phyloP scores from a whole-genome alignment of 1,140 invertebrate genomes.

The Pachyrhynchus sulphureomaculatus region DNA sequence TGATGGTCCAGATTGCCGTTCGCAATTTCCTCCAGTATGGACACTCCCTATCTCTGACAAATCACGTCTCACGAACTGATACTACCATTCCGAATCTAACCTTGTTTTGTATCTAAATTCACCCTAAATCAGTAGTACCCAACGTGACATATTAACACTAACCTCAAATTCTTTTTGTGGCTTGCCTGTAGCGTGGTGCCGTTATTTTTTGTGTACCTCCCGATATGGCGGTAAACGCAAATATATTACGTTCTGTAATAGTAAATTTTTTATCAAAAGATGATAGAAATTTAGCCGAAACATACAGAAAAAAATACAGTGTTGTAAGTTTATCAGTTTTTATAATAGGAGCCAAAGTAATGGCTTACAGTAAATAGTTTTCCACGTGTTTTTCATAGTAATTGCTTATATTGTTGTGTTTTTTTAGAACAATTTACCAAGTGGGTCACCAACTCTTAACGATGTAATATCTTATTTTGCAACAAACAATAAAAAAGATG shows the following conservation, averaged over 20 bases:
- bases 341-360: no score
- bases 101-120: no score
- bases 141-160: not conserved
- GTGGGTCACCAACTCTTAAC: constrained; percentile 33
- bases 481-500: constrained; percentile 32
- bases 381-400: constrained; percentile 14
- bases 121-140: no score
- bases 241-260: constrained; percentile 52
- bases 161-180: not conserved
- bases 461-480: constrained; percentile 37
- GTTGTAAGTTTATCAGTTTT: constrained; percentile 55
- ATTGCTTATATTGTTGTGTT: constrained; percentile 3
- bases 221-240: constrained; percentile 36
- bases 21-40: no score
- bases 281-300: constrained; percentile 58
- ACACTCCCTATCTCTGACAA: no score
- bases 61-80: no score
- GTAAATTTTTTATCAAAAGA: constrained; percentile 59
- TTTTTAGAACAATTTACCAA: constrained; percentile 28
- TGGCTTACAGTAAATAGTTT: not conserved
- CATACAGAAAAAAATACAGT: constrained; percentile 62
- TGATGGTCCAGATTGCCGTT: no score
- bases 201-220: not conserved
- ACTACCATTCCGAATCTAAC: no score
- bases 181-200: not conserved